These are phyloP conservation scores for Fratercula arctica DNA, from an alignment of 2,797 vertebrate genomes.

Conservation along the genomic window DNA sequence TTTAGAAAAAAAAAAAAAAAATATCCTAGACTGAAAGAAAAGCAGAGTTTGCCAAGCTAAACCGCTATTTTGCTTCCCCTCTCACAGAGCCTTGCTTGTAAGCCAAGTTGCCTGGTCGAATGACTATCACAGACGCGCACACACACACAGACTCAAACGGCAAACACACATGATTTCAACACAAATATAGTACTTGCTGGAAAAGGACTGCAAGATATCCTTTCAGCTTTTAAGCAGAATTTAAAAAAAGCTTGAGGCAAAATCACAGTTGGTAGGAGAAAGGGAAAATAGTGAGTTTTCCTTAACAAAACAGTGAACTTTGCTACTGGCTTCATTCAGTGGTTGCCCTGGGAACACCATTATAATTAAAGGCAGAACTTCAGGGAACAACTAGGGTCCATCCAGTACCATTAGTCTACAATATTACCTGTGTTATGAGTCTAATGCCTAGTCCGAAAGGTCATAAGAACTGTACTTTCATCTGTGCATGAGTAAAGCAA, in stretches of 20 bases:
- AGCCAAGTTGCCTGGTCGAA: background rate
- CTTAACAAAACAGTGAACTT: background rate
- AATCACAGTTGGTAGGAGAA: background rate
- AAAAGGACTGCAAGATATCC: background rate
- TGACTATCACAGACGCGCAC: background rate
- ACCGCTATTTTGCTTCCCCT: background rate
- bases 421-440: background rate
- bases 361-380: slow-evolving; percentile 8
- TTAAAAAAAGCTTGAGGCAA: background rate
- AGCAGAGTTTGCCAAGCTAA: background rate
- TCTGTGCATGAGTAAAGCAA: background rate
- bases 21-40: background rate
- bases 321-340: background rate
- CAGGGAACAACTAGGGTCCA: background rate
- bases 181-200: background rate
- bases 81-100: background rate
- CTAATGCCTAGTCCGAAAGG: background rate
- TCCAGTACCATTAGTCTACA: background rate
- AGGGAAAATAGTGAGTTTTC: background rate
- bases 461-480: background rate
- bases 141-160: background rate
- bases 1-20: background rate
- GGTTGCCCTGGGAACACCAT: slow-evolving; percentile 1
- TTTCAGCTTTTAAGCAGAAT: background rate
- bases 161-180: background rate